Evolutionary conservation across 1,140 invertebrate genomes (phyloP).

Genomic region (Drosophila repletoides): DNA sequence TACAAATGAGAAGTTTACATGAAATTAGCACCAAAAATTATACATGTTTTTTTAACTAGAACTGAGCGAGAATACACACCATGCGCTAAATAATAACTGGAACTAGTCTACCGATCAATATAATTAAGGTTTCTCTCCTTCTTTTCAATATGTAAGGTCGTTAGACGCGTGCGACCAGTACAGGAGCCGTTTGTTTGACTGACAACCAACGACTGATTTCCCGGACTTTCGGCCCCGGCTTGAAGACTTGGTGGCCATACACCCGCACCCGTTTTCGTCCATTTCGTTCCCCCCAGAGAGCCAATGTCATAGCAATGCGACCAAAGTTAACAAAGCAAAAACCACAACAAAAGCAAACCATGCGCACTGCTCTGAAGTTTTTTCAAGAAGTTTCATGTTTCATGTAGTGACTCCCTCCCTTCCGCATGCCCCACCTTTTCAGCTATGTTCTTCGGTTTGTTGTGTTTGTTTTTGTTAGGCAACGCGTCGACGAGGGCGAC

Average conservation of each 20-base stretch:
- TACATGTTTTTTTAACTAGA: background rate
- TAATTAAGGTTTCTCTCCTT: background rate
- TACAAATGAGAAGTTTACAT: background rate
- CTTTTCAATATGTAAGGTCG: background rate
- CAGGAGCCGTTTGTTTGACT: constrained; percentile 64
- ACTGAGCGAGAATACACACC: constrained; percentile 34
- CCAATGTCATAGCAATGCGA: constrained; percentile 80
- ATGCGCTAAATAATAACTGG: constrained; percentile 25
- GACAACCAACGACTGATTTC: constrained; percentile 66
- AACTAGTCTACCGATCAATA: constrained; percentile 24
- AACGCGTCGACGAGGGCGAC: constrained; percentile 12
- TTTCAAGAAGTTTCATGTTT: constrained; percentile 62
- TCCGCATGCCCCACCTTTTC: background rate
- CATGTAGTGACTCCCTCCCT: constrained; percentile 13
- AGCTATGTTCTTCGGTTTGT: constrained; percentile 6
- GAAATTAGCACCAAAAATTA: background rate
- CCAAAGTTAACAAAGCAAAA: constrained; percentile 73
- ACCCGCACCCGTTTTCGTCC: background rate
- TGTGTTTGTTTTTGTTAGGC: constrained; percentile 34
- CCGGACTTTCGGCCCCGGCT: constrained; percentile 20
- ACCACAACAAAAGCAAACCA: constrained; percentile 78
- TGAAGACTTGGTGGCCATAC: background rate
- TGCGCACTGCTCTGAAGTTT: constrained; percentile 67
- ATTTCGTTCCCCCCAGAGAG: constrained; percentile 7
- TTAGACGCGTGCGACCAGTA: constrained; percentile 15